phyloP scores from a whole-genome alignment of 1,140 invertebrate genomes.

The Frieseomelitta varia region DNA sequence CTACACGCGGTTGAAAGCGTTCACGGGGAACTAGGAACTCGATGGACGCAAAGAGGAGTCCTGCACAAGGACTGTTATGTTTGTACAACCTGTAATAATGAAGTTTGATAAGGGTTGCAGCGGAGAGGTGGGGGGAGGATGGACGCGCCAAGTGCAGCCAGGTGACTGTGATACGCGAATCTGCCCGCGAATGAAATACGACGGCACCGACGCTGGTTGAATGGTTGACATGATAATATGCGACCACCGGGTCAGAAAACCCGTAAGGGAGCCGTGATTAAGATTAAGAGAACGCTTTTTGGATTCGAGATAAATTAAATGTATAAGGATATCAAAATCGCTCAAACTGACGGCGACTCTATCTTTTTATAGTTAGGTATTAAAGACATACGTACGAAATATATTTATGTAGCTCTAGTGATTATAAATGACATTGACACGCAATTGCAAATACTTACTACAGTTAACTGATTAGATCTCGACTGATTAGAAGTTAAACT shows the following conservation, averaged over 20 bases:
- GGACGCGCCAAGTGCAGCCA: neutral
- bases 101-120: slow-evolving; percentile 17
- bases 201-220: neutral
- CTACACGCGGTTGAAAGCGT: slow-evolving; percentile 3
- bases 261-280: neutral
- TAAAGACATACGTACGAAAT: too few species aligned
- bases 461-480: too few species aligned
- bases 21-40: neutral
- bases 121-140: too few species aligned
- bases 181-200: slow-evolving; percentile 13
- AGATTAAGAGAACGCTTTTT: neutral
- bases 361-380: too few species aligned
- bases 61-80: slow-evolving; percentile 15
- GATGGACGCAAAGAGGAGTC: neutral
- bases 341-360: too few species aligned
- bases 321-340: too few species aligned
- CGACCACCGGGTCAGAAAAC: neutral
- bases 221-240: slow-evolving; percentile 23
- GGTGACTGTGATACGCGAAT: slow-evolving; percentile 30
- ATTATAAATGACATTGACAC: too few species aligned
- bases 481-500: too few species aligned
- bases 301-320: neutral
- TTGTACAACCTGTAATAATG: slow-evolving; percentile 42
- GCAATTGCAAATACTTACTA: too few species aligned
- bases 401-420: too few species aligned